These are phyloP conservation scores for Urocynchramus pylzowi DNA, from an alignment of 2,113 vertebrate genomes.

Conservation along the genomic window DNA sequence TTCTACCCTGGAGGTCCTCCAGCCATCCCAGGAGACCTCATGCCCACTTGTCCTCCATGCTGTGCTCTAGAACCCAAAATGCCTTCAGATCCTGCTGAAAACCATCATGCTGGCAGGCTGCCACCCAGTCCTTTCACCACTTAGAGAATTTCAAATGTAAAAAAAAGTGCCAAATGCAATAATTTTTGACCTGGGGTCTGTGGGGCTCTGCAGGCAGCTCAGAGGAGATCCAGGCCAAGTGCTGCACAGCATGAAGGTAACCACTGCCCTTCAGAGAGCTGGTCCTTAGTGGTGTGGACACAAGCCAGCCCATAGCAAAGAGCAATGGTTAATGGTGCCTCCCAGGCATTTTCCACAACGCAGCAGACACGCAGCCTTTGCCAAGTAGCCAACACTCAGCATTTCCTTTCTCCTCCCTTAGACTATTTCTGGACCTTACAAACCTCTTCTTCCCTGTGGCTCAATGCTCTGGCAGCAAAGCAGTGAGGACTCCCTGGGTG, in stretches of 20 bases:
- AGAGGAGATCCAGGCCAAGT: background rate
- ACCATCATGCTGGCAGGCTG: background rate
- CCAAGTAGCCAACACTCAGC: background rate
- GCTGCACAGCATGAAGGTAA: background rate
- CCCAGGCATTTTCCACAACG: constrained; percentile 34
- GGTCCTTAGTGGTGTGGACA: background rate
- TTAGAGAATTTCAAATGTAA: background rate
- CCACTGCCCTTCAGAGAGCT: constrained; percentile 11
- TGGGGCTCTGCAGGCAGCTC: background rate
- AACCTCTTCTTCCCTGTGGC: background rate
- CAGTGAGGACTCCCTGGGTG: background rate
- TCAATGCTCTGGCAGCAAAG: background rate
- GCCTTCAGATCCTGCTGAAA: background rate
- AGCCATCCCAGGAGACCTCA: background rate
- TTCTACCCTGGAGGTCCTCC: background rate
- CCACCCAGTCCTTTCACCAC: background rate
- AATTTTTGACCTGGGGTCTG: background rate
- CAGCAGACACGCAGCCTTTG: background rate
- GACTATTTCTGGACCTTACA: background rate
- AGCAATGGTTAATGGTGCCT: constrained; percentile 46
- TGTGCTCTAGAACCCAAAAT: background rate
- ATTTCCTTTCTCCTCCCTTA: background rate
- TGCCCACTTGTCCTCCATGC: background rate
- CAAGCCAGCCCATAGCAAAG: background rate
- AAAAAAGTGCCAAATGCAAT: background rate